phyloP scores from a whole-genome alignment of 1,140 invertebrate genomes.

The Microplitis mediator region DNA sequence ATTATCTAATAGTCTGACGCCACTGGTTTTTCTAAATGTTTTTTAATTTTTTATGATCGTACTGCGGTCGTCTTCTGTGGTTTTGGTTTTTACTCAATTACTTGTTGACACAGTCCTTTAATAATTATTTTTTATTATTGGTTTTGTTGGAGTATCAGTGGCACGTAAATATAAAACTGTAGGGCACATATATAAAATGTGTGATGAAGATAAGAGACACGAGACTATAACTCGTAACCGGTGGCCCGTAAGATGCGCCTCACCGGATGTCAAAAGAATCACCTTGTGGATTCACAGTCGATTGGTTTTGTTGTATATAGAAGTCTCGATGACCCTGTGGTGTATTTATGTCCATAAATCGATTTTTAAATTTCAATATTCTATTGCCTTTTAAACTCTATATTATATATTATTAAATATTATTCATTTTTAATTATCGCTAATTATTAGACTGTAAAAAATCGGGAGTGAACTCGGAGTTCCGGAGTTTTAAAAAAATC shows the following conservation, averaged over 20 bases:
- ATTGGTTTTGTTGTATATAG: constrained; percentile 49
- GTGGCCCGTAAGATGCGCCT: constrained; percentile 55
- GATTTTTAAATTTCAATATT: constrained; percentile 20
- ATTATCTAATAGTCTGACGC: neutral
- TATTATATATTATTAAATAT: neutral
- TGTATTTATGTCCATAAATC: constrained; percentile 23
- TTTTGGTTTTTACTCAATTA: neutral
- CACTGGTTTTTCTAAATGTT: constrained; percentile 1
- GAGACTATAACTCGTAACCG: constrained; percentile 16
- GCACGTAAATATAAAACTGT: neutral
- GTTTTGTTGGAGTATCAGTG: neutral
- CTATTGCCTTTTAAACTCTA: neutral
- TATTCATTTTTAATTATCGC: neutral
- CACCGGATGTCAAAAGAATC: constrained; percentile 59
- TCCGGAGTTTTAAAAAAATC: too few relatives aligned
- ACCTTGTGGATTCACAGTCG: constrained; percentile 57
- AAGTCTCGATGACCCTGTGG: constrained; percentile 1
- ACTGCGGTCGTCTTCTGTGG: neutral
- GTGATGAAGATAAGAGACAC: neutral
- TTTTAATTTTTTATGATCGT: neutral
- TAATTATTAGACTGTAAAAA: too few relatives aligned
- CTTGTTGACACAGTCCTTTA: neutral
- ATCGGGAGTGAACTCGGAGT: too few relatives aligned
- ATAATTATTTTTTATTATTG: neutral
- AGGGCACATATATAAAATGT: neutral